These are phyloP conservation scores for Limenitis camilla DNA, from an alignment of 2,888 invertebrate genomes.

Conservation along the genomic window DNA sequence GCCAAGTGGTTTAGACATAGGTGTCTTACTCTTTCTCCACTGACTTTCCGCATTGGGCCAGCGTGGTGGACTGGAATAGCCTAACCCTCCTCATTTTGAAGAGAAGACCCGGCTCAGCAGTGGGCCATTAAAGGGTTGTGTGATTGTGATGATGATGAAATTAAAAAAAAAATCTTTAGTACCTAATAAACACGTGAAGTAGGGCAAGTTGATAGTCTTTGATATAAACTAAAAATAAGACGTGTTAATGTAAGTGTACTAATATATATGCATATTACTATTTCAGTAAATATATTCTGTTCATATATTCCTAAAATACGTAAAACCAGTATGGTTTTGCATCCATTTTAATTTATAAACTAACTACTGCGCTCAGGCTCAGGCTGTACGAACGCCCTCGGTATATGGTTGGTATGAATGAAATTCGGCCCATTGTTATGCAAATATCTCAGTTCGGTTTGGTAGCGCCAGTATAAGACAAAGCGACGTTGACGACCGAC, in stretches of 20 bases:
- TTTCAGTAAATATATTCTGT: constrained; percentile 2
- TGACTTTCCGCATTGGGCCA: too few species aligned
- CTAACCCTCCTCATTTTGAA: too few species aligned
- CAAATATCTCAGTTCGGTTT: constrained; percentile 67
- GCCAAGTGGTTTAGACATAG: too few species aligned
- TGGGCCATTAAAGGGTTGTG: too few species aligned
- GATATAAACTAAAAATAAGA: neutral
- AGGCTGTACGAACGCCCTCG: constrained; percentile 13
- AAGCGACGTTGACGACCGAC: constrained; percentile 66
- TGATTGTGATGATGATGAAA: too few species aligned
- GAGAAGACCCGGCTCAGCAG: too few species aligned
- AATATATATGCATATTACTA: neutral
- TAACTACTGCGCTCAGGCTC: constrained; percentile 19
- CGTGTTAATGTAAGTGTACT: too few species aligned
- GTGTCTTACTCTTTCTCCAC: too few species aligned
- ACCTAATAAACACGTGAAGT: neutral
- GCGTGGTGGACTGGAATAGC: too few species aligned
- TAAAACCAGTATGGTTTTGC: constrained; percentile 12
- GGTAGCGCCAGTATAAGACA: constrained; percentile 66
- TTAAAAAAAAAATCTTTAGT: too few species aligned
- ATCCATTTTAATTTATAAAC: constrained; percentile 22
- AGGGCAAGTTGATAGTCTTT: neutral
- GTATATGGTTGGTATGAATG: constrained; percentile 40
- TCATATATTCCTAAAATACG: constrained; percentile 6
- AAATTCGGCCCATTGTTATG: constrained; percentile 68